These are phyloP conservation scores for Napeogenes inachia DNA, from an alignment of 2,888 invertebrate genomes.

Conservation along the genomic window DNA sequence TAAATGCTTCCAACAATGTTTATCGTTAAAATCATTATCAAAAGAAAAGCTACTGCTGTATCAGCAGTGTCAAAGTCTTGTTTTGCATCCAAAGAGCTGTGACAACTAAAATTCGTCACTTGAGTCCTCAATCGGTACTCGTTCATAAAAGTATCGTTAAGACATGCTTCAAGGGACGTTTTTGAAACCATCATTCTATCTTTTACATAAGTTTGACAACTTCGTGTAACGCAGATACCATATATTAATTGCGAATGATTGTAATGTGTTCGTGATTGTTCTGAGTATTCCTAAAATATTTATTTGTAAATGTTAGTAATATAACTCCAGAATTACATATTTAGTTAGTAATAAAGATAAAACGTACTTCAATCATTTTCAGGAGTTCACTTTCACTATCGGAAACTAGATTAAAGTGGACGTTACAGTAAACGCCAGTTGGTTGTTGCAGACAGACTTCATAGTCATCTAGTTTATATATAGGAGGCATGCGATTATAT, in stretches of 20 bases:
- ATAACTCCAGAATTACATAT: background rate
- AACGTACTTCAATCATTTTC: conserved; percentile 34
- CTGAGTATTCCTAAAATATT: conserved; percentile 50
- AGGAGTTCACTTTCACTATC: conserved; percentile 35
- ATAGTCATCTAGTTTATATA: conserved; percentile 37
- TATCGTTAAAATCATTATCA: conserved; percentile 41
- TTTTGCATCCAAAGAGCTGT: conserved; percentile 32
- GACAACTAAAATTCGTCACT: conserved; percentile 27
- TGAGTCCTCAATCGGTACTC: conserved; percentile 47
- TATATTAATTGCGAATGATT: conserved; percentile 59
- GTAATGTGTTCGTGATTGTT: conserved; percentile 51
- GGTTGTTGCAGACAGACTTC: conserved; percentile 33
- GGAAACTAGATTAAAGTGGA: conserved; percentile 32
- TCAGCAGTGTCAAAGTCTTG: conserved; percentile 44
- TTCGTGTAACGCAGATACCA: conserved; percentile 52
- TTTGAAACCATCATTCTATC: conserved; percentile 36
- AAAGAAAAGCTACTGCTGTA: conserved; percentile 43
- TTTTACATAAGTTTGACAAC: conserved; percentile 39
- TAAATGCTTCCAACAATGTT: conserved; percentile 53
- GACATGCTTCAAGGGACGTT: conserved; percentile 49
- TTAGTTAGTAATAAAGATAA: background rate
- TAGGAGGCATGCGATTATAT: conserved; percentile 37
- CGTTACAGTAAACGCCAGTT: conserved; percentile 35
- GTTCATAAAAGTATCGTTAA: conserved; percentile 48
- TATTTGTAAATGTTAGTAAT: conserved; percentile 23